Evolutionary conservation across 2,797 vertebrate species (phyloP), one percentile per base, ranked within the genome.

Genomic region (Rhyacichthys aspro): DNA sequence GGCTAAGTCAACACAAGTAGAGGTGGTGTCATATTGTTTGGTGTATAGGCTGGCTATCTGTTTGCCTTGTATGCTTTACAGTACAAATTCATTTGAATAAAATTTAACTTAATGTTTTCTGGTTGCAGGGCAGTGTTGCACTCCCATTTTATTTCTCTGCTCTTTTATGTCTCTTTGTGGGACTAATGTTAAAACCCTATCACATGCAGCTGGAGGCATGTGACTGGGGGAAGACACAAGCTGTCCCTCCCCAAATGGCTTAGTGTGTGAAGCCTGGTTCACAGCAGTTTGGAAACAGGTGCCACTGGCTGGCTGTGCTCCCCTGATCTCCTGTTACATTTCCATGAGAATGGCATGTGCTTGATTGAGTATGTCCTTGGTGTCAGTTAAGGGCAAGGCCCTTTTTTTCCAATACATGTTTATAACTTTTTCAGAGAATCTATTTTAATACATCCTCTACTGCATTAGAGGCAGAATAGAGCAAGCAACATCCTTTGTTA

Each of bases 281-380:
- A 71, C 57, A 68, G 75, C 61, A 65, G 76, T 69, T 74, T 75
- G 74, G 19, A 77, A 78, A 68, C 85, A 83, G 77, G 74, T 82
- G 81, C 66, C 71, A 36, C 65, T 48, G 60, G 61, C 69, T 78
- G 59, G 37, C 69, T 44, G 42, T 44, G 53, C 45, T 73, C 61
- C 66, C 65, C 60, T 69, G 46, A 43, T 66, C 52, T 76, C 67
- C 54, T 14, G 63, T 49, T 80, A 59, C 36, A 52, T 66, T 49
- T 64, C 66, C 46, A 38, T 57, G 61, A 43, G 61, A 48, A 67
- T 58, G 63, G 38, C 11, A 41, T 47, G 54, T 55, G 63, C 76
- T 71, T 42, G 60, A 67, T 68, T 72, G 59, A 58, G 59, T 9
- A n/a, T 33, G 5, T 38, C 12, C 23, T 8, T 23, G 48, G 67